Percentiles rank a stretch among this genome's conserved stretches.
phyloP scores from a whole-genome alignment of 2,888 invertebrate genomes.

The Cerastis rubricosa region DNA sequence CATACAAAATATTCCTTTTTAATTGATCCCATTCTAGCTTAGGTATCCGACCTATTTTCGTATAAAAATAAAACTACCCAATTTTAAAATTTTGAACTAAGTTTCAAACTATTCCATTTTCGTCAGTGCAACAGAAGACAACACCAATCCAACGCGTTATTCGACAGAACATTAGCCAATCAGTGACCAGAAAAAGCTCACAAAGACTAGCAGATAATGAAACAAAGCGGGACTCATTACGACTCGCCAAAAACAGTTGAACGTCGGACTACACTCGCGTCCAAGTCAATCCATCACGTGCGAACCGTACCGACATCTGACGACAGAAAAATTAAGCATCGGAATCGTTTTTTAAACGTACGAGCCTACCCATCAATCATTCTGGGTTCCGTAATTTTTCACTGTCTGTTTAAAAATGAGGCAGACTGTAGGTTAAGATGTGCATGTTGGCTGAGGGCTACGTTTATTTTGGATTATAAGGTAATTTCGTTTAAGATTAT shows the following conservation, averaged over 20 bases:
- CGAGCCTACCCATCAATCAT: slow-evolving; percentile 84
- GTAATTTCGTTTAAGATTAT: not conserved
- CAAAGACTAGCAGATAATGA: slow-evolving; percentile 8
- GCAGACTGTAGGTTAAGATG: slow-evolving; percentile 58
- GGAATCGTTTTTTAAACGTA: slow-evolving; percentile 86
- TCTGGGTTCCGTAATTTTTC: slow-evolving; percentile 83
- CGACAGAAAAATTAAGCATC: slow-evolving; percentile 87
- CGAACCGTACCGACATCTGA: slow-evolving; percentile 78
- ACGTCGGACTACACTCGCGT: slow-evolving; percentile 60
- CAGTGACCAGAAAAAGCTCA: not conserved
- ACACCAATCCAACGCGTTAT: not conserved
- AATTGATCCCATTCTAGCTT: not conserved
- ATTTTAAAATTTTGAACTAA: not conserved
- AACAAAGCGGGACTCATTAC: slow-evolving; percentile 36
- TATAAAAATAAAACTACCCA: not conserved
- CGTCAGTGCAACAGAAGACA: not conserved
- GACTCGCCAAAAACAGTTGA: slow-evolving; percentile 33
- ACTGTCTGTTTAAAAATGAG: slow-evolving; percentile 78
- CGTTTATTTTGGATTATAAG: not conserved
- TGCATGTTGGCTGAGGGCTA: slow-evolving; percentile 43
- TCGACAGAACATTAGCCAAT: not conserved
- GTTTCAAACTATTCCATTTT: not conserved
- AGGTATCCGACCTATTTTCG: not conserved
- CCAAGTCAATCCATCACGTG: slow-evolving; percentile 81
- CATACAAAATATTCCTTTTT: not conserved